A percentile compares a stretch with the other conserved stretches of the same genome.
Conservation (phyloP, 1,140 invertebrate species). For the Ectropis grisescens region DNA sequence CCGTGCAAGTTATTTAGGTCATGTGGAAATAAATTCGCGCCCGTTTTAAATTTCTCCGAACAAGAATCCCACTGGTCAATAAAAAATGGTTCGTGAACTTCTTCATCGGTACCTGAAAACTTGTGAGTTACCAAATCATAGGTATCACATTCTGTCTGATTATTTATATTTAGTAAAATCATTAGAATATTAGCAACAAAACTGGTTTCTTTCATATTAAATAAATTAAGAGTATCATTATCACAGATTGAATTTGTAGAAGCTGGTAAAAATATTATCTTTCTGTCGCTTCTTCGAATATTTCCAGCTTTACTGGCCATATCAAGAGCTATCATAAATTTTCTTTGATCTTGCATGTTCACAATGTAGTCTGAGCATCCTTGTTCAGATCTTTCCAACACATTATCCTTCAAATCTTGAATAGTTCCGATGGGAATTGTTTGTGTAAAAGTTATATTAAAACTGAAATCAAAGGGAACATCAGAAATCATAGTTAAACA, state of each 20-base stretch:
- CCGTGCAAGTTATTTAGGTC: constrained; percentile 44
- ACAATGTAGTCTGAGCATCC: constrained; percentile 57
- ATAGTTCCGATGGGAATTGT: constrained; percentile 23
- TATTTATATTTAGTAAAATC: constrained; percentile 13
- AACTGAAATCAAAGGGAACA: constrained; percentile 12
- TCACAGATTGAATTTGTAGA: constrained; percentile 4
- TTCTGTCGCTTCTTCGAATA: constrained; percentile 42
- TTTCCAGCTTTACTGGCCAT: constrained; percentile 29
- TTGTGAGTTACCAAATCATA: constrained; percentile 48
- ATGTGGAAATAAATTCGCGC: constrained; percentile 43
- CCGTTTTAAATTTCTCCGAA: constrained; percentile 23
- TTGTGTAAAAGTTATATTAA: constrained; percentile 23
- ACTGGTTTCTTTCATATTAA: constrained; percentile 29
- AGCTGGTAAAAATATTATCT: constrained; percentile 35
- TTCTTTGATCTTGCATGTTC: constrained; percentile 23
- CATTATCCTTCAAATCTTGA: constrained; percentile 6
- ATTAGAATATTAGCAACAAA: constrained; percentile 45
- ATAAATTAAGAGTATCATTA: constrained; percentile 19
- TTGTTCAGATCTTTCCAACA: constrained; percentile 36
- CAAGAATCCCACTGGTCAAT: constrained; percentile 49
- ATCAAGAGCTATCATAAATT: constrained; percentile 40
- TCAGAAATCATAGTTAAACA: constrained; percentile 39
- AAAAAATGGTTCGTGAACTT: constrained; percentile 20
- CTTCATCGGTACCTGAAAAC: constrained; percentile 29
- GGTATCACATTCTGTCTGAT: constrained; percentile 16